A percentile compares a stretch with the other conserved stretches of the same genome.
Conservation (phyloP, 2,888 invertebrate genomes). For the Ditula angustiorana region DNA sequence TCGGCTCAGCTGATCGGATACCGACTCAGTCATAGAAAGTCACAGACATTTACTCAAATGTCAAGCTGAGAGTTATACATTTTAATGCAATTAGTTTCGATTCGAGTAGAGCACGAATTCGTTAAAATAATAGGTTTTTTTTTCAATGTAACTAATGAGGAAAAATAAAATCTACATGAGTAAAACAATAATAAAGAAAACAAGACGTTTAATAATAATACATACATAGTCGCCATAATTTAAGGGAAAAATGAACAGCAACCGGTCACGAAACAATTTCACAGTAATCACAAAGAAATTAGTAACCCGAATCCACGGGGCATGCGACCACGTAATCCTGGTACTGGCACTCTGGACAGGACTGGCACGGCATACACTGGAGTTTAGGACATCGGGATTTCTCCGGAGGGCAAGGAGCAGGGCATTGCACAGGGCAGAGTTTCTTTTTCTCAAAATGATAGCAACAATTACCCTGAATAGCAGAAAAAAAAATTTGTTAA, state of each 20-base stretch:
- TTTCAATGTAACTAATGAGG: neutral
- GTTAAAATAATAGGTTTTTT: too few relatives aligned
- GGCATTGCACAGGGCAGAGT: conserved; percentile 19
- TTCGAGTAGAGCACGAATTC: too few relatives aligned
- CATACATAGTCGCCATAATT: conserved; percentile 58
- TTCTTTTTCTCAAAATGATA: conserved; percentile 67
- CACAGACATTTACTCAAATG: too few relatives aligned
- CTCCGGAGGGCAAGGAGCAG: neutral
- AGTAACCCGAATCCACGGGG: conserved; percentile 51
- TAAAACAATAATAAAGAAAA: neutral
- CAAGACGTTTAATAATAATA: conserved; percentile 47
- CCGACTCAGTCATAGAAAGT: too few relatives aligned
- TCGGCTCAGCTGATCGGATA: too few relatives aligned
- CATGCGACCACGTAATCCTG: conserved; percentile 53
- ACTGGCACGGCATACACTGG: conserved; percentile 40
- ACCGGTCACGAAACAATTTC: conserved; percentile 33
- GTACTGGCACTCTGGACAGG: conserved; percentile 53
- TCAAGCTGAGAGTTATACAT: too few relatives aligned
- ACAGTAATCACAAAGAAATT: conserved; percentile 43
- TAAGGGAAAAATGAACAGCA: conserved; percentile 41
- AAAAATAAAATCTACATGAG: neutral
- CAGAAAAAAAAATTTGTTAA: neutral
- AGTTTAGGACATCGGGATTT: conserved; percentile 15
- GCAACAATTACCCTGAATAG: conserved; percentile 68
- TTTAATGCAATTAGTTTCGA: too few relatives aligned